Base-by-base conservation (phyloP, 2,888 invertebrate genomes). In the Criorhina ranunculi region DNA sequence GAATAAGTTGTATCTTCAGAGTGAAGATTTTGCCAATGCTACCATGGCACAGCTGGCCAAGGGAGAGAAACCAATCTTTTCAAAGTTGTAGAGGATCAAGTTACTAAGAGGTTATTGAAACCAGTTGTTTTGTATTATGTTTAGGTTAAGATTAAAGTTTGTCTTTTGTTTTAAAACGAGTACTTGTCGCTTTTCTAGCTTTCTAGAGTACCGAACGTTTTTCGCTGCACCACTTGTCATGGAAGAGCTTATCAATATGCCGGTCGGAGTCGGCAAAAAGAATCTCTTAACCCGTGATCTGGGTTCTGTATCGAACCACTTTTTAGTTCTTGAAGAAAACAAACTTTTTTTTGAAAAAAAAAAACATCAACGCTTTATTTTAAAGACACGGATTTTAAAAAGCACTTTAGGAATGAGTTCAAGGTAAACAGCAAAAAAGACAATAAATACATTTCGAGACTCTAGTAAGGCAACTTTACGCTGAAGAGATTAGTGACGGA, bases 1-100 rank as follows among this genome's bases (percentile, higher is more conserved):
- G 90, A 99, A 99, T 92, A 95, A 96, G 91, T 91, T 94, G n/a
- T 95, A 96, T 94, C 92, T 99, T 17, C 98, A 98, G 91, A 97
- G 97, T 87, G 98, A 98, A 90, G 99, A 99, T 90, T 93, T 97
- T 66, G 91, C 95, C 53, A 96, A 96, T 89, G 95, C 98, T 0
- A 95, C 95, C 0, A 94, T 95, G 89, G 96, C 97, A 1, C 93
- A 94, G 87, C 76, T 91, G 5, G 94, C 95, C 0, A 97, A 97
- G 90, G 93, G 94, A 33, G 91, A 91, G 46, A 93, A 94, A 83
- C 94, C 97, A 0, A 92, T 93, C 12, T 99, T 96, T 91, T 95
- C 98, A 24, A 97, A 99, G 90, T 93, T 96, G 19, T 96, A 93
- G 60, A 40, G 15, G 17, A 19, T 17, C 9, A 17, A 1, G 9